Evolutionary conservation across 2,797 vertebrate genomes (phyloP), one percentile per base, ranked within the genome.

Genomic region (Vireo griseus): DNA sequence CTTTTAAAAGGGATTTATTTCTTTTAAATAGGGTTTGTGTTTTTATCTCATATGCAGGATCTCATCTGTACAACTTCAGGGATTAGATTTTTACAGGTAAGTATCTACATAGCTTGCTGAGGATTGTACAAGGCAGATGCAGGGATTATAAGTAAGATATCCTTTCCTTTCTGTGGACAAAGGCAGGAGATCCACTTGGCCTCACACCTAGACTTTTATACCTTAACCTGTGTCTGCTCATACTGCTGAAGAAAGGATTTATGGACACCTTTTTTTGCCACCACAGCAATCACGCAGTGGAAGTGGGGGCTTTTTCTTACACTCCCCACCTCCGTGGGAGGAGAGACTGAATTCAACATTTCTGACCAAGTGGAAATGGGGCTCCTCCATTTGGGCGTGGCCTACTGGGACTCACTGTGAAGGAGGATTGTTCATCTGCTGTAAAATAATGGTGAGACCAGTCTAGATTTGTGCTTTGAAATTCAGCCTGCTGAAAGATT

Each of bases 321-420:
- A 17, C 4, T 73, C 8, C 2, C 4, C 4, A 4, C 3, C 16
- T 39, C 16, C 12, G 2, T 18, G 31, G 24, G 9, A 89, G 33
- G 19, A 71, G 33, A 88, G 28, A n/a, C 26, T 33, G 24, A 74
- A 20, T 86, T 76, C 9, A 57, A 4, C 25, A 33, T 63, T 73
- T 52, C 61, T 52, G 21, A 35, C 39, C 1, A 5, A 42, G 22
- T 31, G 42, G 48, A 69, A 69, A 37, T 29, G 13, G 37, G 37
- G 24, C 16, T 71, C 7, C 28, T 44, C 6, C 1, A 0, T 50
- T 77, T 83, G 48, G 28, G 16, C 0, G 0, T 59, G 44, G 20
- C 22, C 68, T 89, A 31, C 6, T 5, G 58, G 33, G 33, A 39
- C 24, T 80, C 11, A 11, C 18, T 28, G 18, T 2, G 4, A 29